Base-by-base conservation (phyloP, 2,888 invertebrate species). In the Nycteola revayana region DNA sequence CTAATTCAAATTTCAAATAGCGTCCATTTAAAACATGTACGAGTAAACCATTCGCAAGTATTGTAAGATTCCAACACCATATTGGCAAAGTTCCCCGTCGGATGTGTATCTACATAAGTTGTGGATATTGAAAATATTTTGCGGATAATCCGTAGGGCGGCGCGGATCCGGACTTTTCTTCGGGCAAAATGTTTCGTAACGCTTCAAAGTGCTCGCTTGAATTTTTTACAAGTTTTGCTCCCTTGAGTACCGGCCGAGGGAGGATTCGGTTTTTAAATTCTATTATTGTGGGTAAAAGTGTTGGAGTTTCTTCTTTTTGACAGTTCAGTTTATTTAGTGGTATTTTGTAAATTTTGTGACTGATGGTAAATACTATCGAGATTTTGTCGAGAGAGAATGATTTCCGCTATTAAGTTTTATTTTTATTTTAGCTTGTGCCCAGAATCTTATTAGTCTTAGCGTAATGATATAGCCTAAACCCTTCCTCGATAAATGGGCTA, bases 71-170 rank as follows among this genome's bases (percentile, higher is more conserved):
- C 57, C 49, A 10, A 41, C 37, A 31, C 33, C 55, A 49, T 57
- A 57, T 57, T 44, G 48, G 43, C 37, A 33, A 61, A 64, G 53
- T 62, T 58, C 51, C 33, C 30, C 23, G 36, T 27, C 49, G 46
- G 53, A 47, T 47, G 57, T 47, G 28, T 50, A 53, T 57, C 60
- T 50, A 58, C 51, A 60, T 52, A 73, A 68, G 65, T 71, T 64
- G 65, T 64, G 65, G 67, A 75, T 78, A 77, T 78, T 75, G 75
- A 68, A 73, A 78, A 79, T 79, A 75, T 76, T 71, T 70, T 60
- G 56, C 63, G 63, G 70, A 69, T 68, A 62, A 74, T 67, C 62
- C 67, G 58, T 49, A 50, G 32, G 28, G 36, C 40, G 35, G 40
- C 24, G 35, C 39, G 36, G 40, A 25, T 36, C 31, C 32, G 30